Evolutionary conservation across 2,888 invertebrate species (phyloP).

Genomic region (Galerucella pusilla): DNA sequence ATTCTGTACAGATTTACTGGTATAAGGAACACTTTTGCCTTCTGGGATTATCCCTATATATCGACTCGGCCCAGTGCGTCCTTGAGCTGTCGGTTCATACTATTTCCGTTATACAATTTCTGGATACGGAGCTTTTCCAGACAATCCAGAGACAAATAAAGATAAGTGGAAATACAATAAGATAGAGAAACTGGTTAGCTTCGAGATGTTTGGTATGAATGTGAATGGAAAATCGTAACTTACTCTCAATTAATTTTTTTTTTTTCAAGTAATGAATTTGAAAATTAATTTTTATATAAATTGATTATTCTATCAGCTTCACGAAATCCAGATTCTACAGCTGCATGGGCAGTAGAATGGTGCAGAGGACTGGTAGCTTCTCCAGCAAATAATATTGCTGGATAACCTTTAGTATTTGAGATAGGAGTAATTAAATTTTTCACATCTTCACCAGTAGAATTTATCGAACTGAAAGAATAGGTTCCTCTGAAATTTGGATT

Average conservation of each 20-base stretch:
- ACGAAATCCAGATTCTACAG: conserved; percentile 64
- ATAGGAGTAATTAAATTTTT: conserved; percentile 35
- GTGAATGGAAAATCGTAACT: conserved; percentile 3
- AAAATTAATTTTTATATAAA: conserved; percentile 18
- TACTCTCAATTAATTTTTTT: not conserved
- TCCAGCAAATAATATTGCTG: conserved; percentile 69
- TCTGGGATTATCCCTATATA: not conserved
- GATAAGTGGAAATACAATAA: conserved; percentile 39
- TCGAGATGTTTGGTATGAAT: conserved; percentile 18
- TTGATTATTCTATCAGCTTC: conserved; percentile 63
- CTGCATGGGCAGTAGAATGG: conserved; percentile 67
- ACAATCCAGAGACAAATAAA: conserved; percentile 38
- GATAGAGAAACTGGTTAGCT: conserved; percentile 23
- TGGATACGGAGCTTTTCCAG: conserved; percentile 33
- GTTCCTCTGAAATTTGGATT: conserved; percentile 53
- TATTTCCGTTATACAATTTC: conserved; percentile 43
- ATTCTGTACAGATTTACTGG: not conserved
- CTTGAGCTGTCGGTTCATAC: conserved; percentile 38
- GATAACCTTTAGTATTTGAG: conserved; percentile 58
- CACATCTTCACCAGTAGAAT: not conserved
- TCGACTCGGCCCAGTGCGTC: not conserved
- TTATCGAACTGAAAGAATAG: conserved; percentile 44
- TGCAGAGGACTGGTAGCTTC: conserved; percentile 66
- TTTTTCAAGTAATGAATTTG: not conserved
- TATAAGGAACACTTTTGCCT: not conserved